Conservation (phyloP, 1,140 invertebrate species). For the Drosophila pectinifera region DNA sequence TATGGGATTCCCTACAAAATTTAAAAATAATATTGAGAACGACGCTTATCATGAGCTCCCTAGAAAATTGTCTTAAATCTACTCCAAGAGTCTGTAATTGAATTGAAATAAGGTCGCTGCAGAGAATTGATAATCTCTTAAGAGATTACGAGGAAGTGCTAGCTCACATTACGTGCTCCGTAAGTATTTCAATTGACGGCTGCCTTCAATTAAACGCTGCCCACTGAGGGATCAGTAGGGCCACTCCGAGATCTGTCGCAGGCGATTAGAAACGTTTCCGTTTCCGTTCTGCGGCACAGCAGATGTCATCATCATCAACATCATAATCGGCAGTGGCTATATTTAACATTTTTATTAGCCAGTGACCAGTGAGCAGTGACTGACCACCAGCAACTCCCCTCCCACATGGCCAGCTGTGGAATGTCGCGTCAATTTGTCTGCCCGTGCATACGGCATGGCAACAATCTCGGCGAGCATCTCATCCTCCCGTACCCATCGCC, state of each 20-base stretch:
- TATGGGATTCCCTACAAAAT: neutral
- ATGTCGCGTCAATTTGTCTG: conserved; percentile 82
- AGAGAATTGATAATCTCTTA: conserved; percentile 2
- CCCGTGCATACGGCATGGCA: conserved; percentile 59
- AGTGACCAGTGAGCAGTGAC: conserved; percentile 14
- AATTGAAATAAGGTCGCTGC: conserved; percentile 6
- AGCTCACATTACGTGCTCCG: neutral
- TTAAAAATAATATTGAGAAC: neutral
- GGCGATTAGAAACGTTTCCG: conserved; percentile 74
- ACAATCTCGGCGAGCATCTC: conserved; percentile 56
- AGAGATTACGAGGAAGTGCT: conserved; percentile 18
- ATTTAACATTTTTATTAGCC: conserved; percentile 67
- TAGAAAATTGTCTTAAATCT: neutral
- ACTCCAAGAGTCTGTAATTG: neutral
- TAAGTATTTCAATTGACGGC: conserved; percentile 32
- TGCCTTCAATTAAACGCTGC: conserved; percentile 24
- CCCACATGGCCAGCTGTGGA: conserved; percentile 50
- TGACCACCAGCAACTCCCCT: conserved; percentile 23
- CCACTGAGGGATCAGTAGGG: conserved; percentile 6
- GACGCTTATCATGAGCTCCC: neutral
- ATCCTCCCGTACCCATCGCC: conserved; percentile 29
- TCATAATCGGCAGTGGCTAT: conserved; percentile 50
- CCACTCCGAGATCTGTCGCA: conserved; percentile 58
- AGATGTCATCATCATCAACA: conserved; percentile 27
- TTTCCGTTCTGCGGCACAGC: conserved; percentile 51